Evolutionary conservation across 2,888 invertebrate species (phyloP), one percentile per base, ranked within the genome.

Genomic region (Cephus pygmeus): DNA sequence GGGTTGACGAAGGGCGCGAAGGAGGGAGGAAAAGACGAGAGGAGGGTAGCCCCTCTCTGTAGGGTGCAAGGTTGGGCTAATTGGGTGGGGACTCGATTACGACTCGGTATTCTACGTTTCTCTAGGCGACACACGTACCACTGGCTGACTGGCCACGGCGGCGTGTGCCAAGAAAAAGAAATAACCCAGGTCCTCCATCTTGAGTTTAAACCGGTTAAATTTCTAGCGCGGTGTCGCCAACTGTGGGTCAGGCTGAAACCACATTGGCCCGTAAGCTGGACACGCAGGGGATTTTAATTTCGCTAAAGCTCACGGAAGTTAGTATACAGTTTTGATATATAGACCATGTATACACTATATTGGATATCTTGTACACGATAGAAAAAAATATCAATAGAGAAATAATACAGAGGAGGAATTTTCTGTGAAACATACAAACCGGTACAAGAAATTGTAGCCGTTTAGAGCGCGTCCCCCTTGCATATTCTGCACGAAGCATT

Each of bases 41-140:
- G 23, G 9, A 15, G 56, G 56, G 9, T 56, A 23, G 56, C 23
- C 56, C 56, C 56, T 23, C 23, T 9, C 56, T 56, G 75, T 77
- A 78, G 84, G 83, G 84, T 82, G 86, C 85, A 83, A 86, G 86
- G 83, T 82, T 84, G 80, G 81, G 82, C 88, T 90, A 90, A 90
- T 90, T 90, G 90, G 85, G 83, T 85, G 82, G 87, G 85, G 89
- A 90, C 88, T 89, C 87, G 88, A 90, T 89, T 89, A 88, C 88
- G 85, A 85, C 31, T 71, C 79, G 81, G 83, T 79, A 79, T 80
- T 83, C 80, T 79, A 82, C 88, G 85, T 88, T 90, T 88, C 87
- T 86, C 84, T 79, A 89, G 85, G 87, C 88, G 82, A 84, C 84
- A 86, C 89, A 88, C 88, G 87, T 88, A 86, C 84, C 73, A 76